Base-by-base conservation (phyloP, 1,140 invertebrate genomes). In the Lasioglossum baleicum region DNA sequence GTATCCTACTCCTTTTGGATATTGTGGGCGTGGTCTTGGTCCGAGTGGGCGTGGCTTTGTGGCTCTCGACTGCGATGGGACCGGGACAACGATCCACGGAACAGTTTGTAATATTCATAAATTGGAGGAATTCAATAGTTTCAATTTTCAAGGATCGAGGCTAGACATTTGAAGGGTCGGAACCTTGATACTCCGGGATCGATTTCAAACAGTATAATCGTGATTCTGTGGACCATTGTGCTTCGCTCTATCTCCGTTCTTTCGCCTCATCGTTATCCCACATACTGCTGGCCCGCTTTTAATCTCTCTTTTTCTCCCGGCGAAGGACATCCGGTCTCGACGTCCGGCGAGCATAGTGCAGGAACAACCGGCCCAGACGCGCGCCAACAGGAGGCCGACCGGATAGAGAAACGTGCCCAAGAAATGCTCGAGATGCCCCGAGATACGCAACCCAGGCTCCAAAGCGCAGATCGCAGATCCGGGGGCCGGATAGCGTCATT, bases 311-410 rank as follows among this genome's bases (percentile, higher is more conserved):
- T 82, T 82, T 82, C 71, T 73, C 15, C 7, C 20, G 35, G 72
- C 88, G 88, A 90, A 90, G 89, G 89, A 90, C 88, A 89, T 89
- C 89, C 89, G 86, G 87, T 88, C 89, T 77, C 82, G 67, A 83
- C 82, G 82, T 87, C 85, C 81, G 84, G 48, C 68, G 60, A 42
- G 71, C 78, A 68, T 64, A 67, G 80, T 13, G 15, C 15, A 15
- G 15, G 15, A 2, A 8, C 67, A 58, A 35, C 48, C 65, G 51
- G 48, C 44, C 48, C 40, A 66, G 70, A 80, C 61, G 71, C 26
- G 63, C 82, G 76, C 44, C 74, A 80, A 80, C 76, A 61, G 72
- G 64, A 80, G 72, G 63, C 67, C 69, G 63, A 31, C 56, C 75
- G 68, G 68, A 84, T 76, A 80, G 77, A 83, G 68, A 83, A 63